Conservation (phyloP, 1,140 invertebrate genomes). For the Papilio helenus region DNA sequence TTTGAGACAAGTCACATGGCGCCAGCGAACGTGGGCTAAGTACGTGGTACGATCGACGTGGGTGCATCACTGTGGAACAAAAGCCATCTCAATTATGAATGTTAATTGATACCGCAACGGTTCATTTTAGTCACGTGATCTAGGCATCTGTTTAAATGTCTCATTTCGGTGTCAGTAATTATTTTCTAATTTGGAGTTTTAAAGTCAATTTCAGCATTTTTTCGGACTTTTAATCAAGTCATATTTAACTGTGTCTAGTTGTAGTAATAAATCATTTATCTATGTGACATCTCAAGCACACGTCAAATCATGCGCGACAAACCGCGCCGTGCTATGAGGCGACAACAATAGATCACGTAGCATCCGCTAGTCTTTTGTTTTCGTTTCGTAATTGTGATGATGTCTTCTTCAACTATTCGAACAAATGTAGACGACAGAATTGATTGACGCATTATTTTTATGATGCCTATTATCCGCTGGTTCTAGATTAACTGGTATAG, state of each 20-base stretch:
- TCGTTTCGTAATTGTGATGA: slow-evolving; percentile 55
- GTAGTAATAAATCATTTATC: not conserved
- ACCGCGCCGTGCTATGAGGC: slow-evolving; percentile 40
- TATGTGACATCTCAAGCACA: slow-evolving; percentile 11
- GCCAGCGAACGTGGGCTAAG: slow-evolving; percentile 39
- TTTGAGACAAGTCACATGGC: slow-evolving; percentile 38
- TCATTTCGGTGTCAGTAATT: too few relatives aligned
- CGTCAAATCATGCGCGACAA: slow-evolving; percentile 37
- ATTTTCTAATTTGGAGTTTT: too few relatives aligned
- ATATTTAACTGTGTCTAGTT: too few relatives aligned
- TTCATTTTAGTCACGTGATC: not conserved
- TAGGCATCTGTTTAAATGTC: too few relatives aligned
- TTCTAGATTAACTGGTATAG: not conserved
- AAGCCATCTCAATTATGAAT: not conserved
- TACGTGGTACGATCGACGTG: slow-evolving; percentile 5
- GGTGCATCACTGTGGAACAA: not conserved
- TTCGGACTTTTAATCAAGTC: too few relatives aligned
- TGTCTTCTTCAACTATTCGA: slow-evolving; percentile 43
- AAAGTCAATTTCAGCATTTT: too few relatives aligned
- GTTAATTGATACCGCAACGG: not conserved
- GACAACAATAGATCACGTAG: slow-evolving; percentile 46
- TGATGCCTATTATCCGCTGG: not conserved
- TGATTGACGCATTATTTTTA: not conserved
- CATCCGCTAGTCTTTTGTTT: slow-evolving; percentile 39
- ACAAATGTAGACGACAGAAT: slow-evolving; percentile 14